Evolutionary conservation across 1,140 invertebrate species (phyloP).

Genomic region (Drosophila baimaii): DNA sequence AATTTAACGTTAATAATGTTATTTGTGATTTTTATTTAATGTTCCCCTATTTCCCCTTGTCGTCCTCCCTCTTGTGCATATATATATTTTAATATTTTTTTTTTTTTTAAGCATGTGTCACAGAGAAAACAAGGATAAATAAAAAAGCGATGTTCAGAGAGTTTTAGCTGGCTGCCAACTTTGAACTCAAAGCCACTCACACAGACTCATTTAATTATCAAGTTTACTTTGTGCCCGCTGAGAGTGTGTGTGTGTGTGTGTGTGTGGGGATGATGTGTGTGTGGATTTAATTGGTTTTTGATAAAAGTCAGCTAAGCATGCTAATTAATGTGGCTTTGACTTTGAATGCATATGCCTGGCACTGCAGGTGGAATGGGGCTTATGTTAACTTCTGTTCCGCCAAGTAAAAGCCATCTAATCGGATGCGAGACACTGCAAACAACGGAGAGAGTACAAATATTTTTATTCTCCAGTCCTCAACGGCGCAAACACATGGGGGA

Average conservation of each 20-base stretch:
- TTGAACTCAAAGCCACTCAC: slow-evolving; percentile 67
- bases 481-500: slow-evolving; percentile 25
- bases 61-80: slow-evolving; percentile 9
- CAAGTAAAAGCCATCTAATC: slow-evolving; percentile 14
- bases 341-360: slow-evolving; percentile 60
- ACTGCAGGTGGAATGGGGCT: slow-evolving; percentile 19
- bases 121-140: slow-evolving; percentile 15
- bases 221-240: slow-evolving; percentile 46
- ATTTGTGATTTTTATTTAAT: slow-evolving; percentile 54
- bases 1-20: slow-evolving; percentile 81
- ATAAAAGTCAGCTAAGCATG: slow-evolving; percentile 82
- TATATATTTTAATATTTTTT: slow-evolving; percentile 7
- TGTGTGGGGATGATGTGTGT: slow-evolving; percentile 42
- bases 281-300: slow-evolving; percentile 79
- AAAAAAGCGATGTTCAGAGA: slow-evolving; percentile 28
- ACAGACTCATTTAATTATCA: slow-evolving; percentile 65
- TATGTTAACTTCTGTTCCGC: slow-evolving; percentile 5
- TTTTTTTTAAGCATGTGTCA: slow-evolving; percentile 46
- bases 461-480: slow-evolving; percentile 37
- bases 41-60: slow-evolving; percentile 2
- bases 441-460: slow-evolving; percentile 48
- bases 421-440: slow-evolving; percentile 23
- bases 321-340: slow-evolving; percentile 75
- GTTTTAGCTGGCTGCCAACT: slow-evolving; percentile 49
- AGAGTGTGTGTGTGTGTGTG: slow-evolving; percentile 12